phyloP scores from a whole-genome alignment of 37 sponge, comb jelly and placozoan species.

The Tethya wilhelma region DNA sequence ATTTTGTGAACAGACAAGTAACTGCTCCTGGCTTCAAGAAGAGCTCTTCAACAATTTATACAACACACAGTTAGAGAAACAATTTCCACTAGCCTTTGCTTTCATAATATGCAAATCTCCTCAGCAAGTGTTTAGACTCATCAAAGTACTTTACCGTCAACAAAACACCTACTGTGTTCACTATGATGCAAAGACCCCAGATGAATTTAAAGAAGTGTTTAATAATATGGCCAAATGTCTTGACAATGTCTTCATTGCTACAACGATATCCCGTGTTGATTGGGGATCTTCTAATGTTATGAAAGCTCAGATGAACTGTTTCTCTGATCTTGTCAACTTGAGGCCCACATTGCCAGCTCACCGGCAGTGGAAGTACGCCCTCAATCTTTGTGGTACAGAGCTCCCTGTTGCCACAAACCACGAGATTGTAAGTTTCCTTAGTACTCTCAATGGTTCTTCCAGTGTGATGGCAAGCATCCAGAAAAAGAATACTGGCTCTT shows the following conservation, averaged over 20 bases:
- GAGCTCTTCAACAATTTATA: constrained; percentile 30
- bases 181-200: constrained; percentile 16
- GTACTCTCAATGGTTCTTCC: too few relatives aligned
- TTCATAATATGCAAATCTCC: constrained; percentile 7
- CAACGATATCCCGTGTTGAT: constrained; percentile 5
- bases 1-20: too few relatives aligned
- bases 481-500: too few relatives aligned
- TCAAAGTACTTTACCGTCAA: constrained; percentile 36
- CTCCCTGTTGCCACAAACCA: constrained; percentile 55
- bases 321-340: constrained; percentile 5
- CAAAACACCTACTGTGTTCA: constrained; percentile 56
- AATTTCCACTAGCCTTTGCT: constrained; percentile 32
- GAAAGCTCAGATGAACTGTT: constrained; percentile 48
- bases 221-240: constrained; percentile 21
- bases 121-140: constrained; percentile 28
- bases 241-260: constrained; percentile 21
- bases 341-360: background rate
- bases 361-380: constrained; percentile 44
- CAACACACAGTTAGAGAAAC: constrained; percentile 7
- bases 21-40: background rate
- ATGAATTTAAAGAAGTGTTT: background rate
- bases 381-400: constrained; percentile 60
- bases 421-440: constrained; percentile 65
- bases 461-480: too few relatives aligned
- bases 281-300: constrained; percentile 29